phyloP scores from a whole-genome alignment of 2,113 vertebrate species.

The Elachura formosa region DNA sequence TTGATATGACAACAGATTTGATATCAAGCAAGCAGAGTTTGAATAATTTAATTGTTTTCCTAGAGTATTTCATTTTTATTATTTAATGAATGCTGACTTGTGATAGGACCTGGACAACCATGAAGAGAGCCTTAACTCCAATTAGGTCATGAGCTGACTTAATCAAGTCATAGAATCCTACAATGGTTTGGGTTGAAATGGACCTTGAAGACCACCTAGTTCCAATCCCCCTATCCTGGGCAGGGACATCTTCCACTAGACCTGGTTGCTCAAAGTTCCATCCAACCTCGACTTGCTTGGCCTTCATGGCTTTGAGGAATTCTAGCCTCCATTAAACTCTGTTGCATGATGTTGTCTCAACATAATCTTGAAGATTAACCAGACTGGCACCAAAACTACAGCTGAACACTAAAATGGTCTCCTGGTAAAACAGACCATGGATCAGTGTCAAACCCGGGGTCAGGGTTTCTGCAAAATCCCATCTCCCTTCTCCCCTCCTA shows the following conservation, averaged over 20 bases:
- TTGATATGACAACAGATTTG: conserved; percentile 53
- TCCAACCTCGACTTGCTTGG: background rate
- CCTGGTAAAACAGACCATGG: background rate
- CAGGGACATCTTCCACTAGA: background rate
- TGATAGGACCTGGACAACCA: background rate
- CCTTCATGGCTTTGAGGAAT: background rate
- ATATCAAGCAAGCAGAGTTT: conserved; percentile 41
- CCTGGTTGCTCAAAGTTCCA: background rate
- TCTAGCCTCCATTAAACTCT: background rate
- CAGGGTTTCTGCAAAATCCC: background rate
- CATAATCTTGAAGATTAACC: background rate
- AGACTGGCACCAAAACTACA: background rate
- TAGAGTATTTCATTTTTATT: conserved; percentile 59
- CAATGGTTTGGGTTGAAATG: background rate
- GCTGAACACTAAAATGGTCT: background rate
- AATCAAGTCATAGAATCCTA: background rate
- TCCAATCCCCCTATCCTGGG: background rate
- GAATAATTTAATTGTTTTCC: conserved; percentile 69
- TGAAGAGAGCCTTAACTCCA: background rate
- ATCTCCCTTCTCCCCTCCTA: background rate
- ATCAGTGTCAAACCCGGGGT: background rate
- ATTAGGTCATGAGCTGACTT: background rate
- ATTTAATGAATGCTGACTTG: background rate
- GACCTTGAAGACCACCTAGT: background rate
- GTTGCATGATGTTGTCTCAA: background rate